A percentile compares a stretch with the other conserved stretches of the same genome.
Evolutionary conservation across 2,888 invertebrate species (phyloP).

Genomic region (Barypeithes pellucidus): DNA sequence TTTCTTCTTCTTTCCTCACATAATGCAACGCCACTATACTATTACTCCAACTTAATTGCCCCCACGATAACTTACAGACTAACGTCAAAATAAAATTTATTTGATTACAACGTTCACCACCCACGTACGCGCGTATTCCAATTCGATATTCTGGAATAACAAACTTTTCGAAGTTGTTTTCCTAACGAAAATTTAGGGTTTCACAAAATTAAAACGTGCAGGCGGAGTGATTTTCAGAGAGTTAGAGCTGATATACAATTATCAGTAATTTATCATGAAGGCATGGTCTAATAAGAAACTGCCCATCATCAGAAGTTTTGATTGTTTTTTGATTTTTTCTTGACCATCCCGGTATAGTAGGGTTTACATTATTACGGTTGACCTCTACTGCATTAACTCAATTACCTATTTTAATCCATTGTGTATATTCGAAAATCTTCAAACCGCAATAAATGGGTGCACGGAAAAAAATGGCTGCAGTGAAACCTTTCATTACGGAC

Average conservation of each 20-base stretch:
- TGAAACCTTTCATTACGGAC: too few species aligned
- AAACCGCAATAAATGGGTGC: too few species aligned
- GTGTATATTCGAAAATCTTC: too few species aligned
- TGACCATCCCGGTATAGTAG: too few species aligned
- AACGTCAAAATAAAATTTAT: not conserved
- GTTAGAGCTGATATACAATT: not conserved
- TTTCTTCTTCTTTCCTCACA: not conserved
- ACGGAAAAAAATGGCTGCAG: too few species aligned
- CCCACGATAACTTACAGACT: not conserved
- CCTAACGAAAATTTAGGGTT: conserved; percentile 21
- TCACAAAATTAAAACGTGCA: conserved; percentile 8
- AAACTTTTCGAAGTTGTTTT: conserved; percentile 17
- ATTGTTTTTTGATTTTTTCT: too few species aligned
- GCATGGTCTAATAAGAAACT: too few species aligned
- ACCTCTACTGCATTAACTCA: too few species aligned
- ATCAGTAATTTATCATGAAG: too few species aligned
- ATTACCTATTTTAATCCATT: too few species aligned
- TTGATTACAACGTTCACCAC: conserved; percentile 2
- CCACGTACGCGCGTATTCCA: conserved; percentile 11
- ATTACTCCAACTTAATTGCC: not conserved
- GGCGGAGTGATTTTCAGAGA: not conserved
- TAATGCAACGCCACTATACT: not conserved
- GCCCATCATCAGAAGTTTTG: too few species aligned
- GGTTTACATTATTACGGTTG: too few species aligned
- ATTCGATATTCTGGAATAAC: conserved; percentile 16